Evolutionary conservation across 2,113 vertebrate species (phyloP), one percentile per base, ranked within the genome.

Genomic region (Osmerus eperlanus): DNA sequence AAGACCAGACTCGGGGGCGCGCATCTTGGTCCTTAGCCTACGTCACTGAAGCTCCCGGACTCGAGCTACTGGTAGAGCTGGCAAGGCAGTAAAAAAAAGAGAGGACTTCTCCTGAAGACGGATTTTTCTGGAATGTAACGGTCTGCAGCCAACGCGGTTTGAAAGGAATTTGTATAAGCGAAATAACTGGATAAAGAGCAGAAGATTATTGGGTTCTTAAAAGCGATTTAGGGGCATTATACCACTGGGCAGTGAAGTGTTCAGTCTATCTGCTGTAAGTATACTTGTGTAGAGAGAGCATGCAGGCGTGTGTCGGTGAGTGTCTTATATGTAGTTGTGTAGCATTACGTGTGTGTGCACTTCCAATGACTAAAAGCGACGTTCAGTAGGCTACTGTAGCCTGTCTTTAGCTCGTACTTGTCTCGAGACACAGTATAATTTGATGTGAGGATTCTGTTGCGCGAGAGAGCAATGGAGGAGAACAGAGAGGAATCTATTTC

Each of bases 41-140:
- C 86, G 86, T 89, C 84, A 89, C 68, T 55, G 76, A 73, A 83
- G 84, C 80, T 83, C 78, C 74, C 64, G 70, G 70, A 78, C 83
- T 65, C 63, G 83, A 85, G 85, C 83, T 84, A 70, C 83, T 78
- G 79, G 73, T 3, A n/a, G 73, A 84, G 78, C 83, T 76, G 81
- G 73, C 67, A 74, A 79, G 71, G 79, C 81, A 73, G 83, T 64
- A 69, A 84, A 79, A 77, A 87, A 73, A 79, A 23, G 79, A 77
- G 63, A 78, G 74, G 36, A 60, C 53, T 55, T n/a, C 15, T 54
- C 11, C 52, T 12, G 18, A 60, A 19, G 19, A 19, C 58, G 58
- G 3, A 60, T n/a, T 19, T 19, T 3, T 60, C n/a, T 8, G 36
- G 36, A 41, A 41, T 41, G 36, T 41, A 41, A 41, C 36, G 36